Base-by-base conservation (phyloP, 1,140 invertebrate genomes). In the Ceratitis capitata region DNA sequence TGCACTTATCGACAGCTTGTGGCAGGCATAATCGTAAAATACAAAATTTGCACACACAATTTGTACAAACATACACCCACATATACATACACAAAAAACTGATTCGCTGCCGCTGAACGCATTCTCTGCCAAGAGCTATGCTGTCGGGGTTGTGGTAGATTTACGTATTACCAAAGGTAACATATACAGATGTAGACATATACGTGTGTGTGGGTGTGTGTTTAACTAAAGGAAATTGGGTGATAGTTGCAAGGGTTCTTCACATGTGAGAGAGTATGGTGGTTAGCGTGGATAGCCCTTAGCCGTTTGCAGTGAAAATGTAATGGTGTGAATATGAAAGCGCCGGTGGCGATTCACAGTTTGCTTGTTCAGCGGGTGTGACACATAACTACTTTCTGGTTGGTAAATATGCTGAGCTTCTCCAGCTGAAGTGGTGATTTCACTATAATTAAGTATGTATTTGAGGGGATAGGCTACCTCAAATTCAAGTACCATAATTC, bases 1-100 rank as follows among this genome's bases (percentile, higher is more conserved):
- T 78, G 69, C 69, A 78, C 42, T 42, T 78, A 35, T 78, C 69
- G 69, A 78, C 69, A 47, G 69, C 69, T 78, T 78, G 69, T 23
- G 69, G 69, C 69, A 42, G n/a, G 69, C 69, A 78, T 78, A 61
- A 61, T 61, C 58, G 26, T 61, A 78, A 78, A 78, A 78, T 78
- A 78, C 69, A 47, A 45, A 78, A 78, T 78, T 45, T 26, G 42
- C 35, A 78, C 64, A 69, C 19, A 69, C 61, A n/a, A n/a, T n/a
- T n/a, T n/a, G n/a, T n/a, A n/a, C n/a, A n/a, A n/a, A 35, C 61
- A 69, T 3, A 9, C 61, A 69, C 61, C 5, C 61, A 7, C 61
- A 29, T 23, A 64, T 23, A 64, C 58, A 64, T 26, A 23, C 12
- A 74, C 32, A n/a, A n/a, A n/a, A n/a, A n/a, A n/a, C n/a, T n/a